phyloP scores from a whole-genome alignment of 2,113 vertebrate genomes.

The Hydrochoerus hydrochaeris region DNA sequence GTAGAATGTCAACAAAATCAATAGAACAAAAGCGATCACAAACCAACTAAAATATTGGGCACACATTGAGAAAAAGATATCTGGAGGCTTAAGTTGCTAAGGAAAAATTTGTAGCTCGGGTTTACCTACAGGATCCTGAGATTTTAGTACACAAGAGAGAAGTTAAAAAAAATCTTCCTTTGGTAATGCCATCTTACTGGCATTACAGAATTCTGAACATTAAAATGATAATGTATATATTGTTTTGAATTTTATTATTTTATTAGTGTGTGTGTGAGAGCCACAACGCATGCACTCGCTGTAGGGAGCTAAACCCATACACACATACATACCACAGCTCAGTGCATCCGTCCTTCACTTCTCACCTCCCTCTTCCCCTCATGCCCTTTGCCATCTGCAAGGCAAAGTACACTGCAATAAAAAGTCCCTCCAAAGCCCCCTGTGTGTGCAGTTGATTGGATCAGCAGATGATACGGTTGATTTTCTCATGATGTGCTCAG shows the following conservation, averaged over 20 bases:
- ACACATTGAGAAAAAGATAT: conserved; percentile 49
- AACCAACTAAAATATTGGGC: conserved; percentile 53
- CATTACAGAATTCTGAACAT: not conserved
- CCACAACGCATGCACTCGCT: no score
- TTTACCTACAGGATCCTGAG: not conserved
- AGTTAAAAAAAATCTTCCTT: not conserved
- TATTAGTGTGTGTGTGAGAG: no score
- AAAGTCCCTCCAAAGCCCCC: not conserved
- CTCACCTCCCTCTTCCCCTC: not conserved
- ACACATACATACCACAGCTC: not conserved
- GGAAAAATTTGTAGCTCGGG: not conserved
- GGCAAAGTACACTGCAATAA: not conserved
- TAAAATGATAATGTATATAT: not conserved
- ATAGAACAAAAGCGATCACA: conserved; percentile 3
- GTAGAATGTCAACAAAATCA: not conserved
- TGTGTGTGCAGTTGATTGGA: not conserved
- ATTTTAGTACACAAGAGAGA: not conserved
- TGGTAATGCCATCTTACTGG: not conserved
- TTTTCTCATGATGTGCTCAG: not conserved
- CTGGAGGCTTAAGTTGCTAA: conserved; percentile 24
- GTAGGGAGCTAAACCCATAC: no score
- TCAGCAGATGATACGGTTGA: not conserved
- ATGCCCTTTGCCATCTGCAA: not conserved
- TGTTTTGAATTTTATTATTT: not conserved
- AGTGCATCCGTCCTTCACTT: not conserved